Evolutionary conservation across 2,113 vertebrate genomes (phyloP), one percentile per base, ranked within the genome.

Genomic region (Poecilia latipinna): DNA sequence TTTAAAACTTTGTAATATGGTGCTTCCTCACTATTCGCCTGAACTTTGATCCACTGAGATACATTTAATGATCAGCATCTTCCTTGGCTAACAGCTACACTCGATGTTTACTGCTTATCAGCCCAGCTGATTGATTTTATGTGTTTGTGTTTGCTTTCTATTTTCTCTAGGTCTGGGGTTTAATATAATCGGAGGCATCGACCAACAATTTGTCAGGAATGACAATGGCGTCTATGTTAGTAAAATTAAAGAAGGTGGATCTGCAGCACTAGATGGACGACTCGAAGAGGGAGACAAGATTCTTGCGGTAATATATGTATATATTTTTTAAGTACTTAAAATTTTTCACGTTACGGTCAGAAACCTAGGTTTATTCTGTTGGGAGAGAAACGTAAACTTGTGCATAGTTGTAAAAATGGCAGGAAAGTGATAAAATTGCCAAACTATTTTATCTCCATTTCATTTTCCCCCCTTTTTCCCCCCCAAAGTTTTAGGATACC

Each of bases 201-300:
- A 99, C 88, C 96, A 97, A 83, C 97, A 95, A 81, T 95, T 95
- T 82, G 32, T 96, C 37, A 83, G 91, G 82, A 96, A 97, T 37
- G 97, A 99, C 93, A 96, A 66, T 68, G 96, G 96, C 83, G 97
- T 99, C 87, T 99, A 96, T 79, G 98, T 99, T 88, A 96, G 95
- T 82, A 94, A 97, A 91, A 98, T 99, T 86, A 98, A 97, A 93
- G 95, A 96, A 85, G 93, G 97, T 64, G 98, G 98, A 86, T 96
- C 97, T 6, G 98, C 98, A 3, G 96, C 94, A 31, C 80, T 93
- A 79, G 98, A 99, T 75, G 97, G 97, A 70, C 93, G 96, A 54
- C 95, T 99, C 54, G 94, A 96, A 77, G 97, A 99, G 89, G 96
- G 96, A 85, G 97, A 99, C 94, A 97, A 96, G 91, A 98, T 99